Conservation (phyloP, 1,140 invertebrate species). For the Aricia agestis region DNA sequence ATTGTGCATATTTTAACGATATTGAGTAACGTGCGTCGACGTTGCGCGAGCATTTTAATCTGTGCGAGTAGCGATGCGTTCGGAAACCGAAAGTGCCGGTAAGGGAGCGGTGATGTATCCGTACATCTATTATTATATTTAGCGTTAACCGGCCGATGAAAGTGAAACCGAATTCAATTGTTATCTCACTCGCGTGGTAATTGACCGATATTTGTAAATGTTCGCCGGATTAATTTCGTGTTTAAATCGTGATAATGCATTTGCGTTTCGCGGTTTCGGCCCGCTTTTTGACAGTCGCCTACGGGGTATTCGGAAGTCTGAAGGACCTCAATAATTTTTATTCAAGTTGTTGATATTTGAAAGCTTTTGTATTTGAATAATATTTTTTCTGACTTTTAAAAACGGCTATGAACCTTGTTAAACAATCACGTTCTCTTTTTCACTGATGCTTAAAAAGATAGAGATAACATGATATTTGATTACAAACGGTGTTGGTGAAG, state of each 20-base stretch:
- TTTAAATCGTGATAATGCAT: constrained; percentile 36
- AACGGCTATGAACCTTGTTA: no score
- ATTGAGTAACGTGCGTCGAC: constrained; percentile 36
- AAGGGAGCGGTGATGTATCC: constrained; percentile 58
- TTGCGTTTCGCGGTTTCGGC: constrained; percentile 18
- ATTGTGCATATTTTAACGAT: constrained; percentile 37
- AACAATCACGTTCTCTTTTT: no score
- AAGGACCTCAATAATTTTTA: no score
- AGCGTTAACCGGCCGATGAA: constrained; percentile 59
- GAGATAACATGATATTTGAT: no score
- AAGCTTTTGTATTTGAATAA: no score
- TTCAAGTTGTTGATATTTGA: no score
- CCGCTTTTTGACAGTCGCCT: constrained; percentile 13
- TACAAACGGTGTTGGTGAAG: no score
- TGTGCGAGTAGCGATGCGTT: constrained; percentile 31
- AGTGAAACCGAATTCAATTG: constrained; percentile 71
- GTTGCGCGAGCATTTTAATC: constrained; percentile 40
- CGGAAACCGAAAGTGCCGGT: constrained; percentile 64
- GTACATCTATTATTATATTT: constrained; percentile 72
- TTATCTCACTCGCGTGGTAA: constrained; percentile 65
- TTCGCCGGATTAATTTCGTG: constrained; percentile 60
- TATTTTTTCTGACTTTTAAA: no score
- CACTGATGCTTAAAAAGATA: no score
- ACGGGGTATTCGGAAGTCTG: no score
- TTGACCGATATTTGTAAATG: constrained; percentile 73